phyloP scores from a whole-genome alignment of 2,888 invertebrate species.

The Drosophila kuntzei region DNA sequence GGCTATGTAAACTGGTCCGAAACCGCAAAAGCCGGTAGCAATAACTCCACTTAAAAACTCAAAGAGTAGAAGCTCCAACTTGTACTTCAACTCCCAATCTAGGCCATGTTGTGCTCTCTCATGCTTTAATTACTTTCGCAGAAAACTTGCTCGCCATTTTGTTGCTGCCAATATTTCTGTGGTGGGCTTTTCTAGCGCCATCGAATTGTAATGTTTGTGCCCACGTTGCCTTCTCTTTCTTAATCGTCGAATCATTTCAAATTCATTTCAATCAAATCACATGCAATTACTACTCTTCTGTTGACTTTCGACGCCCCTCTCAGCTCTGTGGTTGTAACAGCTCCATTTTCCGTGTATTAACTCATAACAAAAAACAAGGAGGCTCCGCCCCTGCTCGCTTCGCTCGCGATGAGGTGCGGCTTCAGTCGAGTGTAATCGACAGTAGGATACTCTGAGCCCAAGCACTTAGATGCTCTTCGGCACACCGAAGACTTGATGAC shows the following conservation, averaged over 20 bases:
- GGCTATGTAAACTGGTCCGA: slow-evolving; percentile 62
- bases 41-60: slow-evolving; percentile 56
- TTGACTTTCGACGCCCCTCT: slow-evolving; percentile 31
- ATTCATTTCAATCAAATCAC: no score
- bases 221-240: slow-evolving; percentile 78
- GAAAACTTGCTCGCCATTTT: slow-evolving; percentile 78
- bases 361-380: no score
- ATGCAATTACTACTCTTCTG: slow-evolving; percentile 42
- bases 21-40: slow-evolving; percentile 70
- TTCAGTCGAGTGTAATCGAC: no score
- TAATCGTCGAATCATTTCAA: slow-evolving; percentile 75
- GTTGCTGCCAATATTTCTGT: slow-evolving; percentile 17
- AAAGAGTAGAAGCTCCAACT: slow-evolving; percentile 39
- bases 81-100: slow-evolving; percentile 5
- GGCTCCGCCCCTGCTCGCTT: no score
- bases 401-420: no score
- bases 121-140: slow-evolving; percentile 79
- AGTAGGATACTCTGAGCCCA: no score
- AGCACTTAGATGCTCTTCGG: no score
- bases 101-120: slow-evolving; percentile 21
- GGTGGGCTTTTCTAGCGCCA: slow-evolving; percentile 38
- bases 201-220: slow-evolving; percentile 48
- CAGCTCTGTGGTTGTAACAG: neutral
- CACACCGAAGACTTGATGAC: no score
- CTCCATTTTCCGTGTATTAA: slow-evolving; percentile 1